Evolutionary conservation across 1,140 invertebrate species (phyloP).

Genomic region (Lordiphosa collinella): DNA sequence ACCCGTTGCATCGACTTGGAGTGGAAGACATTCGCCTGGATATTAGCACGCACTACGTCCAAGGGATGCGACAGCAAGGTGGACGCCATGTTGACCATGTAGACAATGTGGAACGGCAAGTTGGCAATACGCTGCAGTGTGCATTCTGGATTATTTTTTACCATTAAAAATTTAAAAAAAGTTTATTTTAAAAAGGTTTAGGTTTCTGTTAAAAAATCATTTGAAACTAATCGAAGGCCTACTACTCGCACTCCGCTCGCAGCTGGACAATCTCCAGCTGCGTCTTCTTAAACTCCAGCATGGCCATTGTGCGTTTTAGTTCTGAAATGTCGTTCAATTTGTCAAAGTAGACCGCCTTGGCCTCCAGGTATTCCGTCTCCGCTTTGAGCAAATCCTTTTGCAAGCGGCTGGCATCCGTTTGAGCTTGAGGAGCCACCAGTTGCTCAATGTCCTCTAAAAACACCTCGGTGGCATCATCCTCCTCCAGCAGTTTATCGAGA

Average conservation of each 20-base stretch:
- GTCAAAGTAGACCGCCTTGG: slow-evolving; percentile 28
- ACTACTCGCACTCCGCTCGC: slow-evolving; percentile 39
- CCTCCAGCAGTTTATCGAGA: slow-evolving; percentile 24
- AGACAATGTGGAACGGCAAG: slow-evolving; percentile 5
- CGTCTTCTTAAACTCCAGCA: slow-evolving; percentile 41
- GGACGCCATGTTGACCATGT: slow-evolving; percentile 12
- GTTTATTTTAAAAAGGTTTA: background rate
- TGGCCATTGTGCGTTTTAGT: slow-evolving; percentile 31
- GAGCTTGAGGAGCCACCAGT: background rate
- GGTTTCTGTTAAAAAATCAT: background rate
- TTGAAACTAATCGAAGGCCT: slow-evolving; percentile 1
- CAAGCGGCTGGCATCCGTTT: slow-evolving; percentile 22
- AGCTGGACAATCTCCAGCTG: slow-evolving; percentile 35
- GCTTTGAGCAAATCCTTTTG: slow-evolving; percentile 37
- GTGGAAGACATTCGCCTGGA: slow-evolving; percentile 17
- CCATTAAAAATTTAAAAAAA: too few relatives aligned
- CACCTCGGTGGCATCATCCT: slow-evolving; percentile 18
- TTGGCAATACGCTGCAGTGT: slow-evolving; percentile 8
- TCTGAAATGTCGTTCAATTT: slow-evolving; percentile 40
- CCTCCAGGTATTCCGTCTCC: slow-evolving; percentile 36
- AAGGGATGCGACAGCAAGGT: slow-evolving; percentile 24
- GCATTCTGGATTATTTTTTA: slow-evolving; percentile 1
- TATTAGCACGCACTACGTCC: slow-evolving; percentile 28
- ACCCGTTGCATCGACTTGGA: background rate
- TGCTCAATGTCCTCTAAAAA: slow-evolving; percentile 27